Conservation (phyloP, 2,888 invertebrate species). For the Brachypalpus laphriformis region DNA sequence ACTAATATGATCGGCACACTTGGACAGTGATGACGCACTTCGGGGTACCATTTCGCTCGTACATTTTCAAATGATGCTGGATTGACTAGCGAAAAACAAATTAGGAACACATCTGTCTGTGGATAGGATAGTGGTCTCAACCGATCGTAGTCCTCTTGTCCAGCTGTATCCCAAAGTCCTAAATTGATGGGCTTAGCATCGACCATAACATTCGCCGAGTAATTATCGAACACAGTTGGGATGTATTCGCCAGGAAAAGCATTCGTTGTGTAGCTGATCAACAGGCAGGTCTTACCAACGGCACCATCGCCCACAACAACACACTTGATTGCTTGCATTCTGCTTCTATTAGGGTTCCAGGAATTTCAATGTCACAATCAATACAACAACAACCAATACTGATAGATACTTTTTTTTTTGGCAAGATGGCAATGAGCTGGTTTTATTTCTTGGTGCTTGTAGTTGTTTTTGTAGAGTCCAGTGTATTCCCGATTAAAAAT, state of each 20-base stretch:
- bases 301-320: constrained; percentile 82
- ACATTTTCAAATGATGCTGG: constrained; percentile 82
- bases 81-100: constrained; percentile 81
- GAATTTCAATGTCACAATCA: constrained; percentile 58
- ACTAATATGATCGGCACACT: constrained; percentile 81
- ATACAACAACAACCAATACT: constrained; percentile 39
- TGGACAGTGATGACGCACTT: constrained; percentile 81
- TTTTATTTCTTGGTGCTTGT: not conserved
- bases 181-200: constrained; percentile 81
- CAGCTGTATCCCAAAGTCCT: constrained; percentile 82
- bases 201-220: constrained; percentile 82
- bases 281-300: constrained; percentile 81
- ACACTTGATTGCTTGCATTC: constrained; percentile 82
- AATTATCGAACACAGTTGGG: constrained; percentile 82
- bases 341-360: constrained; percentile 45
- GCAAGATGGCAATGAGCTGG: constrained; percentile 61
- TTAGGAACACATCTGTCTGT: constrained; percentile 81
- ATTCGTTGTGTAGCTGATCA: constrained; percentile 82
- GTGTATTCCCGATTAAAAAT: constrained; percentile 42
- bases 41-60: constrained; percentile 82
- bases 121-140: constrained; percentile 81
- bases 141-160: constrained; percentile 81
- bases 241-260: constrained; percentile 82
- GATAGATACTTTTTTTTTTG: constrained; percentile 36
- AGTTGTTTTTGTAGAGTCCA: constrained; percentile 24